Base-by-base conservation (phyloP, 1,140 invertebrate genomes). In the Trichonephila inaurata region DNA sequence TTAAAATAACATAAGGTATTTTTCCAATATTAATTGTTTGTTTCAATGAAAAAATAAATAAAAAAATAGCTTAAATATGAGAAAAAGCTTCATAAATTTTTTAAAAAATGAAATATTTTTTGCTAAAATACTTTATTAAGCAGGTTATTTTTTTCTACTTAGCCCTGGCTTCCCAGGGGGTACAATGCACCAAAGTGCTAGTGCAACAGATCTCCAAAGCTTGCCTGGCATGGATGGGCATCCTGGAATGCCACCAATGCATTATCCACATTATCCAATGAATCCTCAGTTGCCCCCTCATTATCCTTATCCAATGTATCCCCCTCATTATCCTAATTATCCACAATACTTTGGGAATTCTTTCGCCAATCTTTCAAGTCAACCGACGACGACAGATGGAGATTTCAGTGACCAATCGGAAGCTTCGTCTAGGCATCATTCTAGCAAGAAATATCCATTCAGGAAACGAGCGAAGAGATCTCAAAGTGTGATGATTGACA, bases 401-500 rank as follows among this genome's bases (percentile, higher is more conserved):
- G 93, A 94, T 44, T 72, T 85, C 87, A 94, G 93, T 60, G 87
- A 94, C 69, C 62, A 93, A 10, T 90, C 87, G 16, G 77, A 82
- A 3, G 88, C 60, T 2, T 66, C 72, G 0, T 44, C 83, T 0
- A 28, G 40, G 2, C 62, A 81, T 7, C 77, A 82, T 10, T 44
- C 44, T 8, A 24, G 62, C 19, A 91, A 40, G n/a, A 77, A 69
- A 19, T 60, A 91, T 21, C 83, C 82, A 5, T 89, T 91, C 89
- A 33, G 77, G 28, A 94, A 94, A 60, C 60, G 69, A 33, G 89
- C 83, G 1, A 94, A 93, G 83, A 62, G 94, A 7, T 93, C 91
- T 77, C 94, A 94, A 21, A 94, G 94, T 66, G 91, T 94, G 2
- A 93, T 94, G 91, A 44, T 92, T 5, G 94, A 94, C 64, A 87